Evolutionary conservation across 2,888 invertebrate species (phyloP).

Genomic region (Limnephilus rhombicus): DNA sequence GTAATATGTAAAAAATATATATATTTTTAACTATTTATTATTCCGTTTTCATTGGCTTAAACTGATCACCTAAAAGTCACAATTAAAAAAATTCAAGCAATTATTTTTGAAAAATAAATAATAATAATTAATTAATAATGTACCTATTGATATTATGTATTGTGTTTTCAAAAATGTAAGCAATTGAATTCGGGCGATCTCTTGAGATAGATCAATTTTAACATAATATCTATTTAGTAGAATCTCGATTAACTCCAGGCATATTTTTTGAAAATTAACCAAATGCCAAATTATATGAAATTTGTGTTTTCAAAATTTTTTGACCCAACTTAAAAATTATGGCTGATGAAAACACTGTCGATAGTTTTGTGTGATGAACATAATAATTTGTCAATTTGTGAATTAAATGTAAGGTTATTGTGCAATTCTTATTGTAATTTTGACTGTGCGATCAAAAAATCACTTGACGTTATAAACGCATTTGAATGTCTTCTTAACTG

Average conservation of each 20-base stretch:
- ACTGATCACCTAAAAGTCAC: neutral
- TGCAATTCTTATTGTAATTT: neutral
- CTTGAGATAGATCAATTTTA: neutral
- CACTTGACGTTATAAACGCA: slow-evolving; percentile 3
- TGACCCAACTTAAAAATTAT: neutral
- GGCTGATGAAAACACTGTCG: neutral
- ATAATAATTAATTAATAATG: neutral
- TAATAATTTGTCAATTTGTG: neutral
- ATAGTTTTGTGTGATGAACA: neutral
- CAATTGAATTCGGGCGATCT: neutral
- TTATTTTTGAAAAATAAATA: neutral
- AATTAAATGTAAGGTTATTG: neutral
- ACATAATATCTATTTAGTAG: neutral
- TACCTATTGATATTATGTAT: neutral
- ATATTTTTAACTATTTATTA: slow-evolving; percentile 7
- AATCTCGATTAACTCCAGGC: neutral
- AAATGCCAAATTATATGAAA: neutral
- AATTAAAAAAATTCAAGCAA: neutral
- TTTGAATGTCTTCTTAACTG: neutral
- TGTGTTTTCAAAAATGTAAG: neutral
- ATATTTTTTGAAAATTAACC: neutral
- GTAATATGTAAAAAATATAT: neutral
- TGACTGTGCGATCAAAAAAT: neutral
- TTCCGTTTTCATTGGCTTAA: neutral
- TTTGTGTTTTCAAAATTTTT: neutral